A percentile compares a stretch with the other conserved stretches of the same genome.
Evolutionary conservation across 1,140 invertebrate genomes (phyloP).

Genomic region (Coptotermes formosanus): DNA sequence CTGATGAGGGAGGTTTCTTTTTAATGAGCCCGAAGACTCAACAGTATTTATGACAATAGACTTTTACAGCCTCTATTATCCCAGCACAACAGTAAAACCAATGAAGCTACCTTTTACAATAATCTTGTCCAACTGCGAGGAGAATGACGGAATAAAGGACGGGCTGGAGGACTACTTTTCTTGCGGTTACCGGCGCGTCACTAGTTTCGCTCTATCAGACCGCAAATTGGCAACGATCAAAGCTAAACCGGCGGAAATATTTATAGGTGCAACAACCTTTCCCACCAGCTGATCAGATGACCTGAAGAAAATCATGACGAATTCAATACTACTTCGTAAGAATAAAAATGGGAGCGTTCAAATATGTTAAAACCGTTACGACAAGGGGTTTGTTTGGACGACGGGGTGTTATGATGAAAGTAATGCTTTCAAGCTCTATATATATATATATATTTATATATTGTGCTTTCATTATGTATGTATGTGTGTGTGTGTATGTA

Average conservation of each 20-base stretch:
- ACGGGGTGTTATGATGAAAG: too few species aligned
- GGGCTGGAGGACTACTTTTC: not conserved
- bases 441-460: too few species aligned
- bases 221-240: constrained; percentile 10
- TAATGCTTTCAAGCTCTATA: too few species aligned
- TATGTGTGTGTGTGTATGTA: too few species aligned
- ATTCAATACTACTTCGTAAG: too few species aligned
- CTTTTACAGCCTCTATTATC: constrained; percentile 3
- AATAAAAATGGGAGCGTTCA: too few species aligned
- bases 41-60: not conserved
- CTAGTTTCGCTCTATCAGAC: not conserved
- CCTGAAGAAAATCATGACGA: not conserved
- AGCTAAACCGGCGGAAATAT: not conserved
- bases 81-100: not conserved
- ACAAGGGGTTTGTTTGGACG: too few species aligned
- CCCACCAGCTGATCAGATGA: not conserved
- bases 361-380: too few species aligned
- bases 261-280: constrained; percentile 10
- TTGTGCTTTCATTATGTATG: too few species aligned
- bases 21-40: not conserved
- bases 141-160: not conserved
- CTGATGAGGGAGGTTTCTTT: not conserved
- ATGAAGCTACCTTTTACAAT: constrained; percentile 3
- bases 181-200: not conserved
- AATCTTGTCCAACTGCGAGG: not conserved